Base-by-base conservation (phyloP, 2,113 vertebrate species). In the Dipodomys spectabilis region DNA sequence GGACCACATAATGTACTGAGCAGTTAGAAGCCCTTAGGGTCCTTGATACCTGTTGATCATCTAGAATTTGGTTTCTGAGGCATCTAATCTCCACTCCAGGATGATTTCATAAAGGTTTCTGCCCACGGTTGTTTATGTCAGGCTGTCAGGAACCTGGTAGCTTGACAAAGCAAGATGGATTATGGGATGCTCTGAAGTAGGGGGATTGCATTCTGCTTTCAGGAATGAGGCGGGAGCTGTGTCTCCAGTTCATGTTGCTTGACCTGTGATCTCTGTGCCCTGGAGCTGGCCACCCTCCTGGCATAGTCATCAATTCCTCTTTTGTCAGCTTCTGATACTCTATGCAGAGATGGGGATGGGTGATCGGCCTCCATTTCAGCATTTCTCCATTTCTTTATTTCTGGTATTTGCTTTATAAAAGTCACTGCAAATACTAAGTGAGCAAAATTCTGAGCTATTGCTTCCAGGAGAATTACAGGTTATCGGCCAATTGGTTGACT, bases 1-100 rank as follows among this genome's bases (percentile, higher is more conserved):
- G 60, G 84, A 92, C 92, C 91, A 5, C 44, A 2, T 16, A 81
- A 49, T 75, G 7, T 74, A 88, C 75, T 30, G 74, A 88, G 53
- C 53, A 69, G 16, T 79, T 11, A 79, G 3, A 6, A 53, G 25
- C 6, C 68, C 53, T 10, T 20, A 62, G 39, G n/a, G 45, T 68
- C 68, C 73, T 71, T 1, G 60, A 45, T 45, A 74, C 65, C 49
- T 1, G 0, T 28, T 60, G 6, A 72, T 95, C 93, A 78, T 90
- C 84, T 30, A 35, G 32, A 72, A 27, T 64, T 83, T 77, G 82
- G 57, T 84, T 75, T 2, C 1, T 39, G 80, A 57, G 30, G 45
- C n/a, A 67, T 39, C 73, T 95, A 15, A 77, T 96, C 92, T 95
- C 77, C 53, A 71, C 57, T 19, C 20, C 4, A 25, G n/a, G n/a